Evolutionary conservation across 2,888 invertebrate species (phyloP).

Genomic region (Lottia scabra): DNA sequence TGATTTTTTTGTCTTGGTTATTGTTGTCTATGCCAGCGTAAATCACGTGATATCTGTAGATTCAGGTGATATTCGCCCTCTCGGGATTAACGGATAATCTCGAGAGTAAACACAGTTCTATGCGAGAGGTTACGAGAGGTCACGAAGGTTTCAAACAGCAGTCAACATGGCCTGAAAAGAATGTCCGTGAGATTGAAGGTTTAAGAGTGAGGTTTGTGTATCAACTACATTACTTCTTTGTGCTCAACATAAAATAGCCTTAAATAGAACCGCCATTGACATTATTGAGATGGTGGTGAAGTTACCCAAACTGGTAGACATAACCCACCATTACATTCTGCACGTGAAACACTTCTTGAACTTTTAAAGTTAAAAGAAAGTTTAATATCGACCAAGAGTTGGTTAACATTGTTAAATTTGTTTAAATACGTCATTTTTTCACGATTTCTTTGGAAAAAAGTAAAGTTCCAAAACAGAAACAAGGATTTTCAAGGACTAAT

Average conservation of each 20-base stretch:
- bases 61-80: not conserved
- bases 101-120: not conserved
- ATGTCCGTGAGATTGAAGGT: not conserved
- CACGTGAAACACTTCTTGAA: constrained; percentile 2
- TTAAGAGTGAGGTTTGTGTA: not conserved
- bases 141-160: not conserved
- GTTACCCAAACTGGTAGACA: not conserved
- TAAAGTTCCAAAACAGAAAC: too few species aligned
- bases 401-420: too few species aligned
- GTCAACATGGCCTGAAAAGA: constrained; percentile 4
- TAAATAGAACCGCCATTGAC: not conserved
- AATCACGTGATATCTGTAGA: not conserved
- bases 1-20: not conserved
- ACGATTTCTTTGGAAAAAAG: too few species aligned
- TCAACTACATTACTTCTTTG: constrained; percentile 1
- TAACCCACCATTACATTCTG: not conserved
- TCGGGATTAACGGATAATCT: constrained; percentile 3
- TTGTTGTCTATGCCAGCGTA: not conserved
- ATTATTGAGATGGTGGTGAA: not conserved
- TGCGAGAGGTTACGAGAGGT: constrained; percentile 3
- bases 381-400: too few species aligned
- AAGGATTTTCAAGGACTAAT: too few species aligned
- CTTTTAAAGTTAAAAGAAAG: not conserved
- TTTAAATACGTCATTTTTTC: too few species aligned
- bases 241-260: not conserved